Evolutionary conservation across 2,113 vertebrate species (phyloP).

Genomic region (Anser cygnoides): DNA sequence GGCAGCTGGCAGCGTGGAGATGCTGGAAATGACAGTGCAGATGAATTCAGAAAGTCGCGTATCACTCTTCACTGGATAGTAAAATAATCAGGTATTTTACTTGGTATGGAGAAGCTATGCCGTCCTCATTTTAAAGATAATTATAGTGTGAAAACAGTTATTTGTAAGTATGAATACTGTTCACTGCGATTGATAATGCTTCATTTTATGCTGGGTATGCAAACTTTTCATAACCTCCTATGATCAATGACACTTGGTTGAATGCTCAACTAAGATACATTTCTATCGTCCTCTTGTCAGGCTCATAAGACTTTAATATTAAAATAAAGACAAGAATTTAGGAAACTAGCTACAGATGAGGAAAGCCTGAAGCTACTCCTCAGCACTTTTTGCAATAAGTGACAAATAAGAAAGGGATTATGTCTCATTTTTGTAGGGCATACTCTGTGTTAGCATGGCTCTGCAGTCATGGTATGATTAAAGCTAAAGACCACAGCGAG

Average conservation of each 20-base stretch:
- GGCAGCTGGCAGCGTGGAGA: neutral
- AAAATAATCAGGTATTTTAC: neutral
- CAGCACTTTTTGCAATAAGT: neutral
- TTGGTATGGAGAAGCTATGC: neutral
- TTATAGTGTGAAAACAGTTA: neutral
- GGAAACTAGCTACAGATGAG: neutral
- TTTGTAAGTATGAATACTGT: neutral
- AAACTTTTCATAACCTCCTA: neutral
- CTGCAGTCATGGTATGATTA: neutral
- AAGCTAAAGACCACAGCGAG: neutral
- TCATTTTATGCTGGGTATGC: neutral
- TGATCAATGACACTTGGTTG: neutral
- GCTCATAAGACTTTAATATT: neutral
- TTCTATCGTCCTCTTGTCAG: neutral
- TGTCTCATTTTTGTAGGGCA: neutral
- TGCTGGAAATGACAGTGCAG: neutral
- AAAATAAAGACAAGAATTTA: neutral
- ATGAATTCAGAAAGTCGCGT: neutral
- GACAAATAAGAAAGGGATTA: neutral
- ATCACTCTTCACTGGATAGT: neutral
- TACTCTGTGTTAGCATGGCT: neutral
- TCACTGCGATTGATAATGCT: neutral
- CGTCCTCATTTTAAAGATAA: neutral
- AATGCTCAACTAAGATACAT: neutral
- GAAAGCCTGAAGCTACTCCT: neutral